Conservation (phyloP, 2,797 vertebrate genomes). For the Neomorphus geoffroyi region DNA sequence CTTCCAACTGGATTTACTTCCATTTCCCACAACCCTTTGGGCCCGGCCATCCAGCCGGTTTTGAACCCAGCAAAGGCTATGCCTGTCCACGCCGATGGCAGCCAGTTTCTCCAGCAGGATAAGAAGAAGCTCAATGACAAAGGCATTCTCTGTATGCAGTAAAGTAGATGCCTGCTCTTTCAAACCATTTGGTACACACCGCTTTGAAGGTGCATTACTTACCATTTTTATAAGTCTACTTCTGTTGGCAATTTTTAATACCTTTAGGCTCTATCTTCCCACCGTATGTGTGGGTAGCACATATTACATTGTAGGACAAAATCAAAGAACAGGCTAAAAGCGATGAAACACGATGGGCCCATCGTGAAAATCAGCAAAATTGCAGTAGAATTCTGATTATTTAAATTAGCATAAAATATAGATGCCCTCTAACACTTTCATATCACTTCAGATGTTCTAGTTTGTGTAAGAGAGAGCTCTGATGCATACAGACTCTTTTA, state of each 20-base stretch:
- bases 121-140: neutral
- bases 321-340: neutral
- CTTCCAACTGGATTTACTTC: too few relatives aligned
- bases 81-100: too few relatives aligned
- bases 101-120: too few relatives aligned
- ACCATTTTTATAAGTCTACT: neutral
- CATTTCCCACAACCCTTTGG: too few relatives aligned
- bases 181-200: neutral
- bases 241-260: neutral
- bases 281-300: neutral
- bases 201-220: neutral
- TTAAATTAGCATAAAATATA: constrained; percentile 12
- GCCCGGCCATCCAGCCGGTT: too few relatives aligned
- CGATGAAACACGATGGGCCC: neutral
- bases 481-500: neutral
- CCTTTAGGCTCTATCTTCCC: neutral
- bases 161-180: neutral
- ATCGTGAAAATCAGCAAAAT: neutral
- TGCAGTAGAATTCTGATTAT: neutral
- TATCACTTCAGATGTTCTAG: neutral
- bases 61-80: too few relatives aligned
- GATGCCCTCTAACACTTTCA: neutral
- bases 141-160: neutral
- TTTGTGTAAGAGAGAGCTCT: neutral
- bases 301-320: neutral